Conservation (phyloP, 1,140 invertebrate genomes). For the Lethrus apterus region DNA sequence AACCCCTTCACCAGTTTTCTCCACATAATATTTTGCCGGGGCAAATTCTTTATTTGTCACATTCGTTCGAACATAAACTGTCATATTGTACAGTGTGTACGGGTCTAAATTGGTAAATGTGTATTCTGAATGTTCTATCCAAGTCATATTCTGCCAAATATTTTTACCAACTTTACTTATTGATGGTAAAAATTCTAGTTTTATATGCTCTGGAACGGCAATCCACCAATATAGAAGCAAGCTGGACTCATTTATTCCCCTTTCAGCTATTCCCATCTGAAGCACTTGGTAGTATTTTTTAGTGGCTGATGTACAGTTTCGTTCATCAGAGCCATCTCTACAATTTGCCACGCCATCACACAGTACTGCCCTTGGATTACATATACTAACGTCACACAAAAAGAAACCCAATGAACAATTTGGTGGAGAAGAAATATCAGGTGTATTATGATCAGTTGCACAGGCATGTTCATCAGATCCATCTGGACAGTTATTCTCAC, state of each 20-base stretch:
- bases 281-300: constrained; percentile 47
- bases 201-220: constrained; percentile 34
- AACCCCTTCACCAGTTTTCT: constrained; percentile 47
- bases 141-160: constrained; percentile 52
- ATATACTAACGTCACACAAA: constrained; percentile 53
- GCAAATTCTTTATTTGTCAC: constrained; percentile 44
- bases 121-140: constrained; percentile 48
- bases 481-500: constrained; percentile 66
- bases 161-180: constrained; percentile 39
- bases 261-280: constrained; percentile 47
- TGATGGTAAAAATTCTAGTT: constrained; percentile 56
- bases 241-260: constrained; percentile 44
- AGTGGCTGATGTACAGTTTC: constrained; percentile 47
- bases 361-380: constrained; percentile 47
- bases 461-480: constrained; percentile 60
- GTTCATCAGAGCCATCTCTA: constrained; percentile 65
- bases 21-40: constrained; percentile 52
- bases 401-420: constrained; percentile 54
- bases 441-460: constrained; percentile 30
- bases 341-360: constrained; percentile 67
- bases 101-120: constrained; percentile 59
- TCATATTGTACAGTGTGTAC: constrained; percentile 68
- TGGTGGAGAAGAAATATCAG: constrained; percentile 37
- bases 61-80: constrained; percentile 59
- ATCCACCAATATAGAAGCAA: constrained; percentile 53